Percentiles rank a stretch among this genome's conserved stretches.
Evolutionary conservation across 2,113 vertebrate species (phyloP).

Genomic region (Hemicordylus capensis): DNA sequence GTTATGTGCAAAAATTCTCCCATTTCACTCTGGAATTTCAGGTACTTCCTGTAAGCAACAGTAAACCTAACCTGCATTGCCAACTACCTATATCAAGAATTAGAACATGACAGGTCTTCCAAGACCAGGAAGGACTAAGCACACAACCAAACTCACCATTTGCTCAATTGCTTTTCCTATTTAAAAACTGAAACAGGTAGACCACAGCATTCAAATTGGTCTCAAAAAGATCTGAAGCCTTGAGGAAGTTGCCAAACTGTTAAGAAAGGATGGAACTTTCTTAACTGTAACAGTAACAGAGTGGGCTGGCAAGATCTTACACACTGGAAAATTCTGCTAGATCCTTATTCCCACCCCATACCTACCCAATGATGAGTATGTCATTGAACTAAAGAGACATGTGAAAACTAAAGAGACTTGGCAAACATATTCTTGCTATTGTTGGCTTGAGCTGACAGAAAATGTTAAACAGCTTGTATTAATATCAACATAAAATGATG

Average conservation of each 20-base stretch:
- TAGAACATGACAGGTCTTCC: background rate
- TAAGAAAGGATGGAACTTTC: background rate
- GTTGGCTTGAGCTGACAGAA: background rate
- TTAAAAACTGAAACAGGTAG: background rate
- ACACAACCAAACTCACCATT: slow-evolving; percentile 29
- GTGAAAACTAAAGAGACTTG: background rate
- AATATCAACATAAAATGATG: background rate
- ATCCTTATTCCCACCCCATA: background rate
- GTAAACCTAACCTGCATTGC: slow-evolving; percentile 34
- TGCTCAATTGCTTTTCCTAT: background rate
- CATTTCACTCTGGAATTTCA: slow-evolving; percentile 27
- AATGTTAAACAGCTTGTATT: background rate
- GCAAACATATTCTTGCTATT: background rate
- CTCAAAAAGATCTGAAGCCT: background rate
- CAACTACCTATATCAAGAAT: slow-evolving; percentile 19
- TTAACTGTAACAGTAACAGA: background rate
- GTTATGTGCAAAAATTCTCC: background rate
- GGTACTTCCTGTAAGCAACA: slow-evolving; percentile 31
- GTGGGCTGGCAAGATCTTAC: background rate
- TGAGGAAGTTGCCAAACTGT: background rate
- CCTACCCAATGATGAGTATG: background rate
- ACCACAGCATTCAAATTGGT: background rate
- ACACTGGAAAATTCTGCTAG: background rate
- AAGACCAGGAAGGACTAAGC: background rate
- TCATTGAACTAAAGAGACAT: background rate